These are phyloP conservation scores for Furnarius figulus DNA, from an alignment of 2,113 vertebrate species.

Conservation along the genomic window DNA sequence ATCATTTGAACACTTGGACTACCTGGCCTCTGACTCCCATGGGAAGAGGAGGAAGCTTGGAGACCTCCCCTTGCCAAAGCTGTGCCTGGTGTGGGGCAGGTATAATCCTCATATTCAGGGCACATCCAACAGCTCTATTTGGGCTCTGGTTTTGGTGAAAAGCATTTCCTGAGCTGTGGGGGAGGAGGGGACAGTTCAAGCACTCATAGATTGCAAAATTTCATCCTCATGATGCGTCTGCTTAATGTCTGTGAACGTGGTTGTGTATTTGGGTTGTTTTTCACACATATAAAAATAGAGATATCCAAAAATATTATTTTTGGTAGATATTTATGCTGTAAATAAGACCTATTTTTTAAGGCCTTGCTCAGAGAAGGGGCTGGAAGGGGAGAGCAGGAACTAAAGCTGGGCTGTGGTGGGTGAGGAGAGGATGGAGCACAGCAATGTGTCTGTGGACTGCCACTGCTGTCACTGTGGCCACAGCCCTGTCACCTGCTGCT, in stretches of 20 bases:
- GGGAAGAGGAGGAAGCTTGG: background rate
- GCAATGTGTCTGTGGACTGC: accelerated
- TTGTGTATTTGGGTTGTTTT: background rate
- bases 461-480: background rate
- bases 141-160: background rate
- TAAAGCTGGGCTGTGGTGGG: background rate
- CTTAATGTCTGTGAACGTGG: background rate
- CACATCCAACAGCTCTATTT: background rate
- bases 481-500: background rate
- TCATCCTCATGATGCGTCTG: background rate
- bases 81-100: background rate
- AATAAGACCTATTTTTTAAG: background rate
- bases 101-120: accelerated
- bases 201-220: background rate
- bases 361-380: background rate
- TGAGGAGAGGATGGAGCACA: background rate
- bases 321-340: background rate
- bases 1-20: background rate
- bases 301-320: accelerated
- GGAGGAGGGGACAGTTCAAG: background rate
- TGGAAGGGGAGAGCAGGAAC: background rate
- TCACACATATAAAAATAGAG: accelerated
- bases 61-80: accelerated
- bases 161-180: background rate
- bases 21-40: background rate